Percentiles rank a stretch among this genome's conserved stretches.
phyloP scores from a whole-genome alignment of 1,140 invertebrate genomes.

The Wiebesia pumilae region DNA sequence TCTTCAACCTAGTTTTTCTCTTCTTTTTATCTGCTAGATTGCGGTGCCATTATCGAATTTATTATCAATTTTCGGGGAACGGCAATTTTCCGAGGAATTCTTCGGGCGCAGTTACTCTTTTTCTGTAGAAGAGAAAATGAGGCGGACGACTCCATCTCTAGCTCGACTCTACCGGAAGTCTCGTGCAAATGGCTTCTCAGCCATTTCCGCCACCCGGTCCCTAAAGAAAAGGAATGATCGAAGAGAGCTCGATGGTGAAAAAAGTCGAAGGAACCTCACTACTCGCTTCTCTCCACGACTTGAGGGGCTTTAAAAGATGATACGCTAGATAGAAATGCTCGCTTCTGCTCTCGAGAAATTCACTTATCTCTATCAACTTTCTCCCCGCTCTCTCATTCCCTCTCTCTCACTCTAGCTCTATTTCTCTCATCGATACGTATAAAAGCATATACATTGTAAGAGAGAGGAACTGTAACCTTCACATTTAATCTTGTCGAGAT shows the following conservation, averaged over 20 bases:
- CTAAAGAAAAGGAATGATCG: conserved; percentile 70
- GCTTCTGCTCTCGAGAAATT: conserved; percentile 2
- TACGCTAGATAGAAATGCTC: conserved; percentile 55
- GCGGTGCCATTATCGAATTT: conserved; percentile 70
- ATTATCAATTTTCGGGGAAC: conserved; percentile 73
- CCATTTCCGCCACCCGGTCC: conserved; percentile 68
- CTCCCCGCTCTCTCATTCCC: conserved; percentile 15
- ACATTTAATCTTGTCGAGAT: conserved; percentile 13
- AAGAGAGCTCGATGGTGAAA: conserved; percentile 58
- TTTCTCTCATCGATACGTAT: no score
- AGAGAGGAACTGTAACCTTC: neutral
- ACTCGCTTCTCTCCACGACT: conserved; percentile 14
- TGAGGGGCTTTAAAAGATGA: conserved; percentile 58
- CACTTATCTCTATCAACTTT: conserved; percentile 4
- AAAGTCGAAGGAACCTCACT: conserved; percentile 5
- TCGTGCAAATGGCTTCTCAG: conserved; percentile 73
- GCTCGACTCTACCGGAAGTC: conserved; percentile 70
- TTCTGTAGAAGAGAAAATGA: neutral
- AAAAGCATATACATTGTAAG: neutral
- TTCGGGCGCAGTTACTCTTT: conserved; percentile 51
- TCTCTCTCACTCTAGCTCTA: no score
- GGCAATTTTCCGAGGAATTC: conserved; percentile 68
- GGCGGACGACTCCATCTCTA: conserved; percentile 69
- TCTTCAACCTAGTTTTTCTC: neutral
- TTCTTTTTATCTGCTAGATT: neutral